phyloP scores from a whole-genome alignment of 2,888 invertebrate genomes.

The Dolichopus griseipennis region DNA sequence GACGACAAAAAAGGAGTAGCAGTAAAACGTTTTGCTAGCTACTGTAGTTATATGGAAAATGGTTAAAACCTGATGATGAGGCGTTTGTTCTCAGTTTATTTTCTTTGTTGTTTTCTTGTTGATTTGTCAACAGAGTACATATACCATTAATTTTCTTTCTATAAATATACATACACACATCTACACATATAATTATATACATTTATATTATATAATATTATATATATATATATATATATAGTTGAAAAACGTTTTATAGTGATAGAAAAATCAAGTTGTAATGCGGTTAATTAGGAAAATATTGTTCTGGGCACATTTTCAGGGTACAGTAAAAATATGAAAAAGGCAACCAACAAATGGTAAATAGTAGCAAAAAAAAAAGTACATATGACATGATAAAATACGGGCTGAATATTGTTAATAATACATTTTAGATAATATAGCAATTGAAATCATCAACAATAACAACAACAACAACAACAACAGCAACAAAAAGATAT shows the following conservation, averaged over 20 bases:
- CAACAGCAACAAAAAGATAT: not conserved
- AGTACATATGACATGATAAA: not conserved
- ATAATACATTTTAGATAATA: slow-evolving; percentile 3
- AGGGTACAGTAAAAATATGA: not conserved
- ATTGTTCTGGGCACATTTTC: slow-evolving; percentile 23
- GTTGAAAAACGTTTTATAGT: not conserved
- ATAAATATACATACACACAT: not conserved
- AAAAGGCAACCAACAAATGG: not conserved
- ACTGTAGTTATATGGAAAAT: not conserved
- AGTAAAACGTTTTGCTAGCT: not conserved
- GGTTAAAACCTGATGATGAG: slow-evolving; percentile 24
- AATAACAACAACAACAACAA: not conserved
- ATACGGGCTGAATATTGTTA: not conserved
- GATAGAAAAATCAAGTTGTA: slow-evolving; percentile 19
- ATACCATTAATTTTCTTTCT: not conserved
- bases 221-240: not conserved
- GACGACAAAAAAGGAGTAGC: not conserved
- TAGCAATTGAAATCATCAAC: not conserved
- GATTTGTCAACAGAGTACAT: not conserved
- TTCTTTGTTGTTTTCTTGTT: not conserved
- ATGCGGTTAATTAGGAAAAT: slow-evolving; percentile 31
- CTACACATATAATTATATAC: no score
- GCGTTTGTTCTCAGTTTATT: slow-evolving; percentile 24
- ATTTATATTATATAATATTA: no score
- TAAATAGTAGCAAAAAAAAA: not conserved